These are phyloP conservation scores for Lasiurus cinereus DNA, from an alignment of 2,113 vertebrate genomes.

Conservation along the genomic window DNA sequence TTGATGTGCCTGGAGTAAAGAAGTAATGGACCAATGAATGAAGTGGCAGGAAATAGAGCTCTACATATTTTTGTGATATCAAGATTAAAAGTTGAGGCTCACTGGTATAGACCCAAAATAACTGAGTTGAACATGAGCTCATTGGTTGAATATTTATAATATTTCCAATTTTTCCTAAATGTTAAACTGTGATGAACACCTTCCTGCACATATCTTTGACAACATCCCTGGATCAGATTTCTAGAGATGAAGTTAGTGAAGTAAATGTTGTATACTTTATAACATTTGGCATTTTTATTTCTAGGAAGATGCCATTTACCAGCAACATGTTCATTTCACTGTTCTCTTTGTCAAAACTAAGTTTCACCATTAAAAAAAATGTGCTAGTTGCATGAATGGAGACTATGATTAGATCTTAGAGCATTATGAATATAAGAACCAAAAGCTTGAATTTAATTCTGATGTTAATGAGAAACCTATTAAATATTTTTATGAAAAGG, in stretches of 20 bases:
- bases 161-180: neutral
- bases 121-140: neutral
- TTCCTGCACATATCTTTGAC: neutral
- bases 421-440: neutral
- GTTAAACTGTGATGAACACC: neutral
- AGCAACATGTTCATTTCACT: neutral
- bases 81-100: neutral
- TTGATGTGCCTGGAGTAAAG: neutral
- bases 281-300: neutral
- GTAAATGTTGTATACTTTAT: neutral
- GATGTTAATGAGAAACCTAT: conserved; percentile 13
- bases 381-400: neutral
- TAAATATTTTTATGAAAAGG: conserved; percentile 34
- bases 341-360: neutral
- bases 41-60: neutral
- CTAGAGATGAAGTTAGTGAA: neutral
- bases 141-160: neutral
- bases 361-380: neutral
- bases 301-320: neutral
- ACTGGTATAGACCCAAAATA: neutral
- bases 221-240: neutral
- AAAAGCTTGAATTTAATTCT: conserved; percentile 18
- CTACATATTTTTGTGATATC: neutral
- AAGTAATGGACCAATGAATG: neutral
- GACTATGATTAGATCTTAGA: neutral